phyloP scores from a whole-genome alignment of 92 coral and sea anemone species.

The Bergia puertoricense region DNA sequence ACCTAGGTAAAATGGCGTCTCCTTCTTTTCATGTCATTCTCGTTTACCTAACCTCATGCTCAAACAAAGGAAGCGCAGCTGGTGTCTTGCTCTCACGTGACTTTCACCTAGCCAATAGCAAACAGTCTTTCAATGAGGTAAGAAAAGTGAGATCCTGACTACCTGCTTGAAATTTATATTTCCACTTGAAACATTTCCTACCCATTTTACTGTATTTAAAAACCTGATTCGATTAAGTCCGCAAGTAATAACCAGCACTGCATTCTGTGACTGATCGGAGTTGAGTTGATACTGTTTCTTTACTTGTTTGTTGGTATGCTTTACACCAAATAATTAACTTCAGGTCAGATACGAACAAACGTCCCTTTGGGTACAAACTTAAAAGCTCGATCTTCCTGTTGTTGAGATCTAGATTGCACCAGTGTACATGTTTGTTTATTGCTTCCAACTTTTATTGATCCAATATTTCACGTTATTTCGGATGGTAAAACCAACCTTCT shows the following conservation, averaged over 20 bases:
- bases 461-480: too few species aligned
- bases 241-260: neutral
- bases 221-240: neutral
- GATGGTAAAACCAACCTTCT: too few species aligned
- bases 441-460: too few species aligned
- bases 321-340: too few species aligned
- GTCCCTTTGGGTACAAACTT: too few species aligned
- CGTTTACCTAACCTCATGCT: conserved; percentile 41
- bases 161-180: neutral
- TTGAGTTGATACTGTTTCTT: neutral
- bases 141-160: conserved; percentile 34
- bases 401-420: too few species aligned
- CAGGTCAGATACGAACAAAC: too few species aligned
- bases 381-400: too few species aligned
- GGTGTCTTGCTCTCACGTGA: conserved; percentile 41
- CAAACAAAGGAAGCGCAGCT: conserved; percentile 41
- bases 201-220: neutral
- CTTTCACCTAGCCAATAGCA: conserved; percentile 17
- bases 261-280: neutral
- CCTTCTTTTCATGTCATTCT: conserved; percentile 1
- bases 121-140: conserved; percentile 31
- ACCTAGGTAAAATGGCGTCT: conserved; percentile 51
- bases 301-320: too few species aligned
- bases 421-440: too few species aligned
- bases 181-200: neutral